phyloP scores from a whole-genome alignment of 2,113 vertebrate species.

The Semicossyphus pulcher region DNA sequence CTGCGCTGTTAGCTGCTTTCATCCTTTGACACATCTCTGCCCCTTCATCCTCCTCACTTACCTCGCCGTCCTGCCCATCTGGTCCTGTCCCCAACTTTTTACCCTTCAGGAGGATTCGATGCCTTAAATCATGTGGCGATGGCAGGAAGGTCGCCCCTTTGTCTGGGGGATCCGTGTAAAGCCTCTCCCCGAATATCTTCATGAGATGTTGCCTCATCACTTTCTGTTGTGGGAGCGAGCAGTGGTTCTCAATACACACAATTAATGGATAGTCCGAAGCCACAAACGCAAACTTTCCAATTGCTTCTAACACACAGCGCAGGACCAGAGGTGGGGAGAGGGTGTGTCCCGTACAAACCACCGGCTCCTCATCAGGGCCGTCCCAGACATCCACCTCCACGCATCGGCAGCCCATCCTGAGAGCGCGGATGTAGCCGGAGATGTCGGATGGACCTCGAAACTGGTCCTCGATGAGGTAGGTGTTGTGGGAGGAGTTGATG shows the following conservation, averaged over 20 bases:
- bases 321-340: conserved; percentile 91
- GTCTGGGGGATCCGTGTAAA: conserved; percentile 84
- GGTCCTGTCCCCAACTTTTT: conserved; percentile 87
- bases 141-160: conserved; percentile 88
- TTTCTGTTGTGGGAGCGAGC: conserved; percentile 90
- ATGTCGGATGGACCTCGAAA: conserved; percentile 92
- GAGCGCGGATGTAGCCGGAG: conserved; percentile 93
- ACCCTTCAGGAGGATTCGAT: conserved; percentile 90
- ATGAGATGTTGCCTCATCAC: conserved; percentile 89
- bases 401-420: conserved; percentile 95
- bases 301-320: conserved; percentile 90
- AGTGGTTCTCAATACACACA: conserved; percentile 94
- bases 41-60: conserved; percentile 92
- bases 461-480: conserved; percentile 96
- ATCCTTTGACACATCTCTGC: conserved; percentile 90
- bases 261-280: conserved; percentile 94
- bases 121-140: conserved; percentile 88
- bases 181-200: conserved; percentile 88
- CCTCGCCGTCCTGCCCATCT: conserved; percentile 87
- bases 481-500: conserved; percentile 96
- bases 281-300: conserved; percentile 91
- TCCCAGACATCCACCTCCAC: conserved; percentile 95
- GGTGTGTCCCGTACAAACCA: conserved; percentile 92
- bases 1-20: conserved; percentile 63
- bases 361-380: conserved; percentile 89